These are phyloP conservation scores for Oncorhynchus mykiss DNA, from an alignment of 2,113 vertebrate species.

Conservation along the genomic window DNA sequence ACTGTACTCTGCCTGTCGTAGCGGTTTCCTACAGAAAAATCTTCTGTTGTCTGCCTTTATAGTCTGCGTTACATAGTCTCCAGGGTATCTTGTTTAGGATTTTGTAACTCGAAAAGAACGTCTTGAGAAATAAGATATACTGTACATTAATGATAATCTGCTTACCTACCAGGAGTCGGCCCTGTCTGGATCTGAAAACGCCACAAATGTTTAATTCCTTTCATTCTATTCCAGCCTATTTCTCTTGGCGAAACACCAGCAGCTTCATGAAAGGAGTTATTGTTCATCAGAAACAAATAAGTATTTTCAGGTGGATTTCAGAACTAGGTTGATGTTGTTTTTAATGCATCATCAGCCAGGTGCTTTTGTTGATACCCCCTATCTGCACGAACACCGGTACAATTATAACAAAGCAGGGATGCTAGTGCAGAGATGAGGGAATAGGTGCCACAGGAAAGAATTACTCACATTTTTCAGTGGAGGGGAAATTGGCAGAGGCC, in stretches of 20 bases:
- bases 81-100: neutral
- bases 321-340: neutral
- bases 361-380: neutral
- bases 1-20: neutral
- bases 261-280: neutral
- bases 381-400: neutral
- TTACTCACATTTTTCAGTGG: constrained; percentile 56
- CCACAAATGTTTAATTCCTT: neutral
- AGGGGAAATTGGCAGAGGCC: constrained; percentile 20
- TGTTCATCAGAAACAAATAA: neutral
- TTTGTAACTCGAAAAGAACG: neutral
- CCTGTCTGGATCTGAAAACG: neutral
- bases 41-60: neutral
- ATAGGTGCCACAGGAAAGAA: constrained; percentile 39
- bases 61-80: neutral
- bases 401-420: constrained; percentile 24
- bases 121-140: neutral
- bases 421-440: constrained; percentile 26
- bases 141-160: neutral
- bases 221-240: neutral
- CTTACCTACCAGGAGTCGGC: neutral
- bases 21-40: neutral
- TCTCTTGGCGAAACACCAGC: neutral
- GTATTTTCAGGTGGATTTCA: neutral
- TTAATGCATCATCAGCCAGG: too few relatives aligned